These are phyloP conservation scores for Barypeithes pellucidus DNA, from an alignment of 2,888 invertebrate species.

Conservation along the genomic window DNA sequence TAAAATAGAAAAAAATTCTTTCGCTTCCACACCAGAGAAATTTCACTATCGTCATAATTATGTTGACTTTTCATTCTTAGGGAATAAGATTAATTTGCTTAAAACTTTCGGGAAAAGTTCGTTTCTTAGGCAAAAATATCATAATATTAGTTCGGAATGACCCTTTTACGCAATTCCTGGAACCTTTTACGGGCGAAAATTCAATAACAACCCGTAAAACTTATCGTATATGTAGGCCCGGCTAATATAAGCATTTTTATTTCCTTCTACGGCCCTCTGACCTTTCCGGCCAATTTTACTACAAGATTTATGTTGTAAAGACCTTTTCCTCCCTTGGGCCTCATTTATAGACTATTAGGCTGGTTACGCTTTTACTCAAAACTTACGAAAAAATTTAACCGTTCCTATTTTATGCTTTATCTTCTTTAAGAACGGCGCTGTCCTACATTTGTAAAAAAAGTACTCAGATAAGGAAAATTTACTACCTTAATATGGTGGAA, in stretches of 20 bases:
- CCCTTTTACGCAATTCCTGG: conserved; percentile 17
- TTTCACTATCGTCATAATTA: too few relatives aligned
- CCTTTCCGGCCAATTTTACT: conserved; percentile 49
- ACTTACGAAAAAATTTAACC: conserved; percentile 27
- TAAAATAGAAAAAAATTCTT: too few relatives aligned
- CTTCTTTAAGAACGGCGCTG: conserved; percentile 20
- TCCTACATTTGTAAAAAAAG: conserved; percentile 20
- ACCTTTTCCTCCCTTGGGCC: conserved; percentile 43
- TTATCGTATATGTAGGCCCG: conserved; percentile 50
- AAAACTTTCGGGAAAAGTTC: too few relatives aligned
- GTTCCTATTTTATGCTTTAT: conserved; percentile 37
- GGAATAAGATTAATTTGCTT: too few relatives aligned
- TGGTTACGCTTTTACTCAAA: conserved; percentile 39
- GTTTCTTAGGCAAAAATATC: too few relatives aligned
- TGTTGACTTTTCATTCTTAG: too few relatives aligned
- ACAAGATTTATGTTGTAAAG: conserved; percentile 51
- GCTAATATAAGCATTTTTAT: conserved; percentile 53
- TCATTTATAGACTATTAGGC: conserved; percentile 35
- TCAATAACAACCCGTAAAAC: conserved; percentile 49
- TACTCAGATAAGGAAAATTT: background rate
- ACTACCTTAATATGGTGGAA: background rate
- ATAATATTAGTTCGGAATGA: too few relatives aligned
- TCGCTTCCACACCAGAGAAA: too few relatives aligned
- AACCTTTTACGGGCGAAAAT: conserved; percentile 42
- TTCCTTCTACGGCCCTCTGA: conserved; percentile 40